Evolutionary conservation across 2,113 vertebrate species (phyloP).

Genomic region (Saccopteryx bilineata): DNA sequence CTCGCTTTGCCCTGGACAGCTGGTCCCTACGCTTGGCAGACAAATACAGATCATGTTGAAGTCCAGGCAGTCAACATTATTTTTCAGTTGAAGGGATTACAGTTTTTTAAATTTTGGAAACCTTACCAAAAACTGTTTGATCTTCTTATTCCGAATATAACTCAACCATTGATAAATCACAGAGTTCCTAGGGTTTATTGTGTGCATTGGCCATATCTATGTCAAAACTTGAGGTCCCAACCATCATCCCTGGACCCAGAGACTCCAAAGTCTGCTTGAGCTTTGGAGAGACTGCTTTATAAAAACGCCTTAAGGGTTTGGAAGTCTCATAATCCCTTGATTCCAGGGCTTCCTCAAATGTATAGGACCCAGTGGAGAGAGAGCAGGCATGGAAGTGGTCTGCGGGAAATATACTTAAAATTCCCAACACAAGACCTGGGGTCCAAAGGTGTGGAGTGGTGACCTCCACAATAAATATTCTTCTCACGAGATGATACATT

Average conservation of each 20-base stretch:
- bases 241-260: background rate
- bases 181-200: background rate
- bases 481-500: background rate
- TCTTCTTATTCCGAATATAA: background rate
- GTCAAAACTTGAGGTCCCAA: background rate
- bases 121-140: background rate
- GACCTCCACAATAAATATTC: background rate
- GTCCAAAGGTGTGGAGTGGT: background rate
- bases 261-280: background rate
- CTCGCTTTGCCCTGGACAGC: slow-evolving; percentile 29
- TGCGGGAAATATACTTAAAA: background rate
- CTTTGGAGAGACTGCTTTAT: background rate
- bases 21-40: slow-evolving; percentile 62
- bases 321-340: background rate
- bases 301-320: background rate
- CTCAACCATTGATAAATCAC: background rate
- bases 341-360: background rate
- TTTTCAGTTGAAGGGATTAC: slow-evolving; percentile 40
- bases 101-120: slow-evolving; percentile 40
- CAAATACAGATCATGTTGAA: background rate
- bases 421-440: too few relatives aligned
- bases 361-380: background rate
- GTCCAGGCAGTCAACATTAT: background rate
- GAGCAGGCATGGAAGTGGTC: background rate
- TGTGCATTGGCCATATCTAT: background rate